Percentiles rank a stretch among this genome's conserved stretches.
phyloP scores from a whole-genome alignment of 2,113 vertebrate genomes.

The Alouatta palliata region DNA sequence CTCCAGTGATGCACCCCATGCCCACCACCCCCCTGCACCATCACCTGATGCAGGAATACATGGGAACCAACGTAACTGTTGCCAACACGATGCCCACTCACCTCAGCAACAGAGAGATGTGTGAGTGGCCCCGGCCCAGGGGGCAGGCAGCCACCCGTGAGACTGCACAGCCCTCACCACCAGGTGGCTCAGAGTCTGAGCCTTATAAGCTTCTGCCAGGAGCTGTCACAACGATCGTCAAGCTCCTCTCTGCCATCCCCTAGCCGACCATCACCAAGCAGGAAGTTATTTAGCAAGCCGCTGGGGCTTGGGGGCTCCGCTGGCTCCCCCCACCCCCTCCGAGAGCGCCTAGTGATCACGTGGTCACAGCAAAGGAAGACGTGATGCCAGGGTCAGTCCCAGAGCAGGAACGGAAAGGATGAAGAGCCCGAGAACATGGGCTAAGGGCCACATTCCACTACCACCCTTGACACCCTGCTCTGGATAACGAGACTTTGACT shows the following conservation, averaged over 20 bases:
- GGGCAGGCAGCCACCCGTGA: slow-evolving; percentile 94
- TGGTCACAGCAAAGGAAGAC: not conserved
- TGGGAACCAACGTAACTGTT: slow-evolving; percentile 96
- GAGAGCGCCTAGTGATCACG: slow-evolving; percentile 17
- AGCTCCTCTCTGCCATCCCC: slow-evolving; percentile 93
- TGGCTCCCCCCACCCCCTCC: slow-evolving; percentile 16
- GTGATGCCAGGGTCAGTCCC: slow-evolving; percentile 14
- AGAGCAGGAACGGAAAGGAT: slow-evolving; percentile 24
- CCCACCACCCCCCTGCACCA: slow-evolving; percentile 95
- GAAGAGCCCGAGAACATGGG: not conserved
- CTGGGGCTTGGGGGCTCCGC: slow-evolving; percentile 47
- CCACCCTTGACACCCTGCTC: not conserved
- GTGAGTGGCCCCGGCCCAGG: slow-evolving; percentile 88
- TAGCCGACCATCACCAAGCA: slow-evolving; percentile 97
- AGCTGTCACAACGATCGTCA: slow-evolving; percentile 92
- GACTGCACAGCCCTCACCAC: slow-evolving; percentile 97
- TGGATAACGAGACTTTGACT: not conserved
- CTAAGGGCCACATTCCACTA: not conserved
- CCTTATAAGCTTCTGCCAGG: slow-evolving; percentile 97
- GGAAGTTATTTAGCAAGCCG: slow-evolving; percentile 92
- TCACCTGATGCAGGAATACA: slow-evolving; percentile 97
- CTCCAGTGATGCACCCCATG: slow-evolving; percentile 92
- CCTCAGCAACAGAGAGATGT: slow-evolving; percentile 97
- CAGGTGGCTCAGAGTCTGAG: slow-evolving; percentile 93
- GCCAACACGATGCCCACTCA: slow-evolving; percentile 92